Conservation (phyloP, 1,140 invertebrate species). For the Eumaeus atala region DNA sequence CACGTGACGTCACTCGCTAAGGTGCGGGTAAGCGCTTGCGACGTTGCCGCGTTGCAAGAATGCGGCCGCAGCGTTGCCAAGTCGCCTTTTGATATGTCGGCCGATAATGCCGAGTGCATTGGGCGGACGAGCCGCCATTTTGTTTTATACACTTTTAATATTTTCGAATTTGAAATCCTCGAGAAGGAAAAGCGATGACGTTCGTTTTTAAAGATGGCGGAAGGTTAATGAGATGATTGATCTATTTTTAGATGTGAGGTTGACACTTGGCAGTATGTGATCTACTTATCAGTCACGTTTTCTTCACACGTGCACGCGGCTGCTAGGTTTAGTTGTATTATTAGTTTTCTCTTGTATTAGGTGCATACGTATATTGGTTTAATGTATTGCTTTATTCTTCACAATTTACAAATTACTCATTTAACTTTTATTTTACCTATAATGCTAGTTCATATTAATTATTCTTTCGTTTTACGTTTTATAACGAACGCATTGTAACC, state of each 20-base stretch:
- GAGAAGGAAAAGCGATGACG: too few relatives aligned
- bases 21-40: constrained; percentile 43
- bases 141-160: constrained; percentile 25
- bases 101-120: constrained; percentile 58
- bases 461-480: too few relatives aligned
- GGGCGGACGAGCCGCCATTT: constrained; percentile 53
- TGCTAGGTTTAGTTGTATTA: too few relatives aligned
- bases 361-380: too few relatives aligned
- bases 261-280: constrained; percentile 23
- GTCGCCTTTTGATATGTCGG: constrained; percentile 42
- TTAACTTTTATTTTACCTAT: too few relatives aligned
- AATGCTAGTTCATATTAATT: too few relatives aligned
- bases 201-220: not conserved
- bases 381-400: too few relatives aligned
- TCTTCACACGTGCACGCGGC: constrained; percentile 25
- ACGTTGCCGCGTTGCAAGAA: constrained; percentile 61
- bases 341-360: too few relatives aligned
- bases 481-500: too few relatives aligned
- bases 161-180: too few relatives aligned
- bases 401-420: too few relatives aligned
- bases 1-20: constrained; percentile 53
- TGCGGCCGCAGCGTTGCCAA: constrained; percentile 62
- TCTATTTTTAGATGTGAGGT: constrained; percentile 33
- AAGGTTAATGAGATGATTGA: constrained; percentile 14
- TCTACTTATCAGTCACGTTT: constrained; percentile 36